Conservation (phyloP, 2,113 vertebrate species). For the Apteryx owenii region DNA sequence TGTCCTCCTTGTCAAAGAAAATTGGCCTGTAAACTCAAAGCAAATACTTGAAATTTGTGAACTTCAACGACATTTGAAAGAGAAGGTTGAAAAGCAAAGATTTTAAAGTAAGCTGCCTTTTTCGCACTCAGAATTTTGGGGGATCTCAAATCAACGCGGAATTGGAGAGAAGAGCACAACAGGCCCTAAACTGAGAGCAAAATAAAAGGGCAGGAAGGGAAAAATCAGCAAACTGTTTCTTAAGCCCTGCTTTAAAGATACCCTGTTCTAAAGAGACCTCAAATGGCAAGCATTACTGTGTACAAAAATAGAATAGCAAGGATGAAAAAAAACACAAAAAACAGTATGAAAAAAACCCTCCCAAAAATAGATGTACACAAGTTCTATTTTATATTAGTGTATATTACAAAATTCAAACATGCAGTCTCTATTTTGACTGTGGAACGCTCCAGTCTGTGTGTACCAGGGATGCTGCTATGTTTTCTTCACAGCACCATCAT, state of each 20-base stretch:
- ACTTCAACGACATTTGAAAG: constrained; percentile 21
- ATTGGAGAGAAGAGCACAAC: constrained; percentile 6
- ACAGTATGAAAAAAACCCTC: constrained; percentile 71
- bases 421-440: constrained; percentile 66
- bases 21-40: background rate
- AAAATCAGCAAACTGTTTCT: constrained; percentile 19
- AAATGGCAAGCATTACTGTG: constrained; percentile 65
- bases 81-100: background rate
- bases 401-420: constrained; percentile 75
- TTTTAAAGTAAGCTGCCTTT: constrained; percentile 35
- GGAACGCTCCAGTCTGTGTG: constrained; percentile 26
- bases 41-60: background rate
- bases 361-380: constrained; percentile 77
- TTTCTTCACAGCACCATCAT: constrained; percentile 81
- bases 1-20: background rate
- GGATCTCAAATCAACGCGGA: constrained; percentile 1
- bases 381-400: constrained; percentile 75
- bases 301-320: constrained; percentile 77
- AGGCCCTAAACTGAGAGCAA: constrained; percentile 17
- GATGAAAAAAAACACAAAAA: constrained; percentile 74
- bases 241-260: constrained; percentile 72
- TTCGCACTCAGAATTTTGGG: constrained; percentile 17
- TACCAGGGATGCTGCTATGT: constrained; percentile 82
- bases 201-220: background rate
- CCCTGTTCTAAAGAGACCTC: constrained; percentile 74